Evolutionary conservation across 1,140 invertebrate species (phyloP).

Genomic region (Drosophila miranda): DNA sequence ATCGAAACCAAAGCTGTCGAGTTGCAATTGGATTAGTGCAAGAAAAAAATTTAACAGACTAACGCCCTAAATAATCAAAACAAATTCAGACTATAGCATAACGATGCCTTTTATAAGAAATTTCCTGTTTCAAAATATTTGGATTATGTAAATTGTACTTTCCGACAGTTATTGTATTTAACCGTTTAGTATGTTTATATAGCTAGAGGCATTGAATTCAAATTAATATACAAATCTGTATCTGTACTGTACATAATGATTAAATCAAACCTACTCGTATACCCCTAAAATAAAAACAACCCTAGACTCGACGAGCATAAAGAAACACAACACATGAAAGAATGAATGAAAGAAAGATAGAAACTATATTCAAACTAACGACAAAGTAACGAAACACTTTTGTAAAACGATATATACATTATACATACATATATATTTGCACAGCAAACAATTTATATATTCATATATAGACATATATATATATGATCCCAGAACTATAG

Average conservation of each 20-base stretch:
- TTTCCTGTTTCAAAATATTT: slow-evolving; percentile 47
- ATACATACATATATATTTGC: slow-evolving; percentile 80
- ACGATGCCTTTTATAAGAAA: slow-evolving; percentile 64
- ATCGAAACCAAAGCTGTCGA: slow-evolving; percentile 5
- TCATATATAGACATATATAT: slow-evolving; percentile 30
- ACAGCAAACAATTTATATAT: slow-evolving; percentile 76
- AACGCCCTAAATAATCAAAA: neutral
- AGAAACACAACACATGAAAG: slow-evolving; percentile 39
- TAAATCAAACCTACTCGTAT: slow-evolving; percentile 47
- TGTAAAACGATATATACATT: slow-evolving; percentile 79
- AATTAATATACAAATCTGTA: too few species aligned
- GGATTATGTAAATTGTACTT: slow-evolving; percentile 62
- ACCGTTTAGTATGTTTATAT: slow-evolving; percentile 43
- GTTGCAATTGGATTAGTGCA: slow-evolving; percentile 63
- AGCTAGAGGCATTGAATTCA: slow-evolving; percentile 52
- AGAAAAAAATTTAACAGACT: slow-evolving; percentile 19
- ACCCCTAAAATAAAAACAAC: slow-evolving; percentile 21
- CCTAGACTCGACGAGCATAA: slow-evolving; percentile 56
- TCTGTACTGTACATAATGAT: slow-evolving; percentile 1
- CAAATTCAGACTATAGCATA: slow-evolving; percentile 4
- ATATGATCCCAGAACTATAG: slow-evolving; percentile 57
- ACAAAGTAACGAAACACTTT: slow-evolving; percentile 72
- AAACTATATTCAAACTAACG: slow-evolving; percentile 59
- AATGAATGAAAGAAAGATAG: slow-evolving; percentile 14
- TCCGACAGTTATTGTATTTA: slow-evolving; percentile 12